Conservation (phyloP, 2,888 invertebrate genomes). For the Zygogramma bicolorata region DNA sequence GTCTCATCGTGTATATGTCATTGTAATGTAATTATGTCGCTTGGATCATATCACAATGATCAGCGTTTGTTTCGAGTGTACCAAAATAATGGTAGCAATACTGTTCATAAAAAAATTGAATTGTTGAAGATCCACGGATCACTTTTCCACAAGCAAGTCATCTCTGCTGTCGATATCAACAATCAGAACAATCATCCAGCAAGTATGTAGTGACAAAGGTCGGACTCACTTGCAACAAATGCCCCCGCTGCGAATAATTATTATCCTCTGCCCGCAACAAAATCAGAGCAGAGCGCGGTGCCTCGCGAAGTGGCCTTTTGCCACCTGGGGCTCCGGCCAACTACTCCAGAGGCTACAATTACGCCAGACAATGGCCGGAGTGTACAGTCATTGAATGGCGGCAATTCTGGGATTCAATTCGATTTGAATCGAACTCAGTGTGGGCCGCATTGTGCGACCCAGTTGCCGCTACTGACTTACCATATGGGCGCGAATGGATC, state of each 20-base stretch:
- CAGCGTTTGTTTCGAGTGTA: too few species aligned
- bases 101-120: too few species aligned
- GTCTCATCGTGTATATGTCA: too few species aligned
- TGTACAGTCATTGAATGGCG: conserved; percentile 64
- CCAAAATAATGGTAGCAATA: too few species aligned
- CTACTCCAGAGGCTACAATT: conserved; percentile 67
- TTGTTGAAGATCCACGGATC: too few species aligned
- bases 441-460: conserved; percentile 62
- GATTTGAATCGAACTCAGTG: conserved; percentile 64
- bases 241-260: conserved; percentile 40
- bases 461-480: conserved; percentile 57
- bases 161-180: too few species aligned
- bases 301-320: conserved; percentile 60
- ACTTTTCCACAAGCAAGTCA: too few species aligned
- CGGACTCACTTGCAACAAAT: not conserved
- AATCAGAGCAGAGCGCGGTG: conserved; percentile 45
- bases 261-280: conserved; percentile 36
- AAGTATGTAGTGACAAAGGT: not conserved
- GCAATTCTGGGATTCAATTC: conserved; percentile 65
- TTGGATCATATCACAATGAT: too few species aligned
- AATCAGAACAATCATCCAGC: not conserved
- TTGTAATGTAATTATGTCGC: too few species aligned
- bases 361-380: conserved; percentile 63
- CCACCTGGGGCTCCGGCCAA: conserved; percentile 64
- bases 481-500: conserved; percentile 42